Conservation (phyloP, 2,888 invertebrate genomes). For the Ramazzottius varieornatus region DNA sequence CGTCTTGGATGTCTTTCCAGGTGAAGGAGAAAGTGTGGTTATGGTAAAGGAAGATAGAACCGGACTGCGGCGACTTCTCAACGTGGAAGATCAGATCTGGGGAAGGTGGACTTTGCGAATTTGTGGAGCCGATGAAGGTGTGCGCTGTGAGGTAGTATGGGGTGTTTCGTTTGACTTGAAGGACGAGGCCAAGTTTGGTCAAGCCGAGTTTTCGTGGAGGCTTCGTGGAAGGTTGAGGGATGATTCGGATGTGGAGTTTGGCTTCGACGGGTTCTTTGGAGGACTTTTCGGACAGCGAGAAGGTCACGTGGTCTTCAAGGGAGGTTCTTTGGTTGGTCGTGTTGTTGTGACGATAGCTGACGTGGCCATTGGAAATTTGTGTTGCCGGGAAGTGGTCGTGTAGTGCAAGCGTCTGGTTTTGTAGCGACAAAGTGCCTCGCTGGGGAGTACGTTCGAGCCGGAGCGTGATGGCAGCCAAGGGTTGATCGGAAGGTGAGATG, state of each 20-base stretch:
- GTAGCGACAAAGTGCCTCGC: not conserved
- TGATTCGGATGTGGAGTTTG: not conserved
- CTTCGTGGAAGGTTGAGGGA: not conserved
- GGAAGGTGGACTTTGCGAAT: not conserved
- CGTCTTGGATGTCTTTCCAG: not conserved
- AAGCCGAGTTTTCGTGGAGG: not conserved
- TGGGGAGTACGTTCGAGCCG: not conserved
- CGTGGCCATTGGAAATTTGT: not conserved
- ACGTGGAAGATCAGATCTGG: not conserved
- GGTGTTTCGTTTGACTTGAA: not conserved
- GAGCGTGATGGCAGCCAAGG: not conserved
- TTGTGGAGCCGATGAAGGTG: not conserved
- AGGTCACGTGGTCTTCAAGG: not conserved
- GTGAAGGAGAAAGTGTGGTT: not conserved
- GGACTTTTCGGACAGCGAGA: not conserved
- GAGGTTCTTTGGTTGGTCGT: not conserved
- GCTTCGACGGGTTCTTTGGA: not conserved
- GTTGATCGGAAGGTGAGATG: not conserved
- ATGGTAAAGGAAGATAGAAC: not conserved
- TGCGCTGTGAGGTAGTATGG: not conserved
- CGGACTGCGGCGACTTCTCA: not conserved
- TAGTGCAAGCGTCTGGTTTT: not conserved
- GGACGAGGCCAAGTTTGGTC: not conserved
- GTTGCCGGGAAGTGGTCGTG: not conserved
- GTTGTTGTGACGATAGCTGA: not conserved